Evolutionary conservation across 2,888 invertebrate genomes (phyloP), one percentile per base, ranked within the genome.

Genomic region (Terebella lapidaria): DNA sequence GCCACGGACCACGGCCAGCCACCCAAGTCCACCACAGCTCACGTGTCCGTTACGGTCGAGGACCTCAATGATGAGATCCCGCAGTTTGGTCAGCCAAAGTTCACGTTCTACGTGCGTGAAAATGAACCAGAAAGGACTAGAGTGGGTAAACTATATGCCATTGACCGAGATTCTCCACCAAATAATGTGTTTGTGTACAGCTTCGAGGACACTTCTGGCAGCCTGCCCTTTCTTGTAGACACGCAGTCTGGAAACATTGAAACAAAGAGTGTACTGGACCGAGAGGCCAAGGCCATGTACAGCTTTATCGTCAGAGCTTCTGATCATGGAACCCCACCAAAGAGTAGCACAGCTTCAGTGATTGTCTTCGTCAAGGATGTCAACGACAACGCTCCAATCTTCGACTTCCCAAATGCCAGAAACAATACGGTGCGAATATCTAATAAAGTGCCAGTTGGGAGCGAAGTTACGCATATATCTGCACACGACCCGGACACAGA

Each of bases 361-460:
- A 54, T 49, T 18, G 56, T 67, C 15, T 56, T 64, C 46, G 59
- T 67, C 18, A 30, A 58, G 2, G 67, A 67, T 51, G 54, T 52
- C 22, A 66, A 67, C 29, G 67, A 67, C 56, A 67, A 67, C 54
- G 54, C 54, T 3, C 67, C 67, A 3, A 49, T 56, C 20, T 58
- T 67, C 29, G 35, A 47, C 30, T 64, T 59, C 54, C 62, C 65
- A 18, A 52, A 47, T 22, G 51, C 29, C 10, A 30, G 51, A 30
- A 61, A 63, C 58, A 51, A 63, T 46, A 57, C 51, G 4, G 56
- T 63, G n/a, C 52, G 42, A 30, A 56, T 63, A 2, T 61, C 63
- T 1, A 61, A 61, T 45, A 30, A 51, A 24, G 25, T 57, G 24
- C 59, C 58, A 2, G 57, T 56, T 1, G 61, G 56, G 3, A 35